Base-by-base conservation (phyloP, 2,888 invertebrate species). In the Lapara coniferarum region DNA sequence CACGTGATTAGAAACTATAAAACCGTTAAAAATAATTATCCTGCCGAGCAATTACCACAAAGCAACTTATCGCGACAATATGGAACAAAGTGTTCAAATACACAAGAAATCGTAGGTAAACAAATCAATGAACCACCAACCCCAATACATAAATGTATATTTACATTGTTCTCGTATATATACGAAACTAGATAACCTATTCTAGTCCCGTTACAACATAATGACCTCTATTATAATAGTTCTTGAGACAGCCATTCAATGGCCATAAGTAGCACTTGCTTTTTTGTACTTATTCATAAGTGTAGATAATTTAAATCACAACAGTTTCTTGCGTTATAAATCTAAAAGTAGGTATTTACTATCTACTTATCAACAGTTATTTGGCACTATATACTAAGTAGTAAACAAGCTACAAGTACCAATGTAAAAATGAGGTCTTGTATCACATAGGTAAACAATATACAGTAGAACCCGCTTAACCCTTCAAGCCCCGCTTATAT, bases 181-280 rank as follows among this genome's bases (percentile, higher is more conserved):
- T 16, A 52, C 52, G 52, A n/a, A 52, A 52, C 16, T 19, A 19
- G 55, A 63, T 49, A 49, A 58, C 57, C 16, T 66, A 71, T 66
- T 68, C 66, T 56, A 13, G 69, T 75, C 63, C 76, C 76, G 76
- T 72, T 76, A 69, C 6, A 67, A 37, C 59, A 68, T 19, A 14
- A 44, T 67, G n/a, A 72, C 69, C 74, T 63, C 63, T 63, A 44
- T 4, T 19, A 13, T 63, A 19, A 49, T 63, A 13, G 19, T 63
- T 16, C 49, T 63, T 19, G 13, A 63, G 19, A 63, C 63, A 49
- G 16, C 59, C 14, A 8, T 8, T 44, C 46, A 37, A 59, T 44
- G 8, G 7, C 37, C 30, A 13, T 59, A 56, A 56, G 56, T 56
- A 25, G 56, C 13, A 30, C 56, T 56, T 13, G 13, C 13, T 19